A percentile compares a stretch with the other conserved stretches of the same genome.
Evolutionary conservation across 2,888 invertebrate genomes (phyloP).

Genomic region (Camponotus fellah): DNA sequence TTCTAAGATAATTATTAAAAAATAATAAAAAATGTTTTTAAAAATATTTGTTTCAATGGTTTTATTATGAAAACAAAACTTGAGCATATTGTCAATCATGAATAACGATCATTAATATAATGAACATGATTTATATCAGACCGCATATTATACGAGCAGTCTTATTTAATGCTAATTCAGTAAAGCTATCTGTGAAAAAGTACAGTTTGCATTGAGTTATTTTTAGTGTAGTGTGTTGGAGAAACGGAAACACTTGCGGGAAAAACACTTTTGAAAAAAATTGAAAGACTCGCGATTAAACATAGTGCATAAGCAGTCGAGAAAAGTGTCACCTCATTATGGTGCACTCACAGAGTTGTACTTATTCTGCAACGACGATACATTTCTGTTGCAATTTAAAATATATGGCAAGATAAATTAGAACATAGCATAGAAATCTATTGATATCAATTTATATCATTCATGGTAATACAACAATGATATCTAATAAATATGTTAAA

Average conservation of each 20-base stretch:
- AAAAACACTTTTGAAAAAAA: slow-evolving; percentile 51
- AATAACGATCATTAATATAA: slow-evolving; percentile 12
- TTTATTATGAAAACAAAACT: slow-evolving; percentile 2
- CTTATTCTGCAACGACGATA: not conserved
- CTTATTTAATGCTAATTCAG: slow-evolving; percentile 4
- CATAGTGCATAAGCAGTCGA: slow-evolving; percentile 41
- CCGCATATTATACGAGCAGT: not conserved
- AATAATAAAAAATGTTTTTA: slow-evolving; percentile 12
- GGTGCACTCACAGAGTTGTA: slow-evolving; percentile 47
- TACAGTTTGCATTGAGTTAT: slow-evolving; percentile 8
- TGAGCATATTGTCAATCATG: not conserved
- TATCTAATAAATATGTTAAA: not conserved
- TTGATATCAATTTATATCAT: slow-evolving; percentile 17
- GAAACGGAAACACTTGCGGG: slow-evolving; percentile 30
- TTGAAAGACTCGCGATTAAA: slow-evolving; percentile 46
- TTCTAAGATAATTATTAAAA: not conserved
- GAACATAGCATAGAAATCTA: not conserved
- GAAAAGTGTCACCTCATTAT: slow-evolving; percentile 40
- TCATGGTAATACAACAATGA: slow-evolving; percentile 1
- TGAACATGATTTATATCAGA: not conserved
- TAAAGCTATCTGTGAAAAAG: not conserved
- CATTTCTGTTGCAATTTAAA: slow-evolving; percentile 16
- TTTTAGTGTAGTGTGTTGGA: slow-evolving; percentile 8
- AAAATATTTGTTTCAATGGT: not conserved
- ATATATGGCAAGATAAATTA: not conserved